Conservation (phyloP, 2,888 invertebrate genomes). For the Andrena minutula region DNA sequence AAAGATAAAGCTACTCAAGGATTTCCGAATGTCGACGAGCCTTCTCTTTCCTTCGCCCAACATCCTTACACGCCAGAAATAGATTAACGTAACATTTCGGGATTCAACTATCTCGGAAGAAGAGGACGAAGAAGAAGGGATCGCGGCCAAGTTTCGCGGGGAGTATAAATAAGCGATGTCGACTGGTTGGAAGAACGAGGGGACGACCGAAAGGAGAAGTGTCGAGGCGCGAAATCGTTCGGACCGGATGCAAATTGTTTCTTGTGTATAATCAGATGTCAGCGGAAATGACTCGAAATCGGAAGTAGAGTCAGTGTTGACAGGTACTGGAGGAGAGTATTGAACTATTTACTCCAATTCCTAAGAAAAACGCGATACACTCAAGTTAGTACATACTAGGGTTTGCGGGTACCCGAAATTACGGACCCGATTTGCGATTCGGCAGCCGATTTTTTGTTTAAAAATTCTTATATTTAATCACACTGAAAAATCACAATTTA, state of each 20-base stretch:
- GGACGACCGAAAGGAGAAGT: neutral
- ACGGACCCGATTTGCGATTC: too few species aligned
- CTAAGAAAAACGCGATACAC: too few species aligned
- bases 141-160: constrained; percentile 39
- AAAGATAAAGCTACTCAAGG: too few species aligned
- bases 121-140: constrained; percentile 27
- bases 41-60: neutral
- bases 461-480: too few species aligned
- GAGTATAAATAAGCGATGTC: constrained; percentile 55
- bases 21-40: too few species aligned
- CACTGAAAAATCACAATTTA: too few species aligned
- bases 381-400: too few species aligned
- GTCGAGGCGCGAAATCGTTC: neutral
- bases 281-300: neutral
- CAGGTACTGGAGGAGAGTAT: too few species aligned
- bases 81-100: constrained; percentile 23
- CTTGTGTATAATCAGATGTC: neutral
- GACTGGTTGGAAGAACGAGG: neutral
- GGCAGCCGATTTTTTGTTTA: too few species aligned
- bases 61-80: constrained; percentile 30
- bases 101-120: constrained; percentile 29
- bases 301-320: neutral
- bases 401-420: too few species aligned
- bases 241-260: constrained; percentile 21
- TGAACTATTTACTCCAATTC: too few species aligned